Conservation (phyloP, 2,888 invertebrate species). For the Rhopalosiphum nymphaeae region DNA sequence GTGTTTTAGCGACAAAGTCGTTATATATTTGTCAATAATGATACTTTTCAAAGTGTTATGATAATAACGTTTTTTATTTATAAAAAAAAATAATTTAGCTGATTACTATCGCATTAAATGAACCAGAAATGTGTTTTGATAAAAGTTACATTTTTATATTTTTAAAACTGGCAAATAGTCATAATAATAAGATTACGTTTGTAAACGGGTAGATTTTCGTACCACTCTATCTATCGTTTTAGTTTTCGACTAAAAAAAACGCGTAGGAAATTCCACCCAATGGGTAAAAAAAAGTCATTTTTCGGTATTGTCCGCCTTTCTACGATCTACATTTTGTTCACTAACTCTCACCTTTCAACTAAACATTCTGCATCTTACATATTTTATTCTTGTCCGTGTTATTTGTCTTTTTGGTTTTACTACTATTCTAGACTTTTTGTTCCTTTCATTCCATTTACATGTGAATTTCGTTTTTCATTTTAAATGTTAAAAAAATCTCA, state of each 20-base stretch:
- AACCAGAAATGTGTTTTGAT: not conserved
- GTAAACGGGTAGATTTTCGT: not conserved
- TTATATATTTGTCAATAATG: not conserved
- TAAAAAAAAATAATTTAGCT: not conserved
- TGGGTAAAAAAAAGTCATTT: not conserved
- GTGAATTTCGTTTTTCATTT: constrained; percentile 44
- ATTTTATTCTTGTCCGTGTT: not conserved
- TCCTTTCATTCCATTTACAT: not conserved
- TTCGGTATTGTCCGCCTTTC: not conserved
- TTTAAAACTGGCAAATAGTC: not conserved
- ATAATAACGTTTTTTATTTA: not conserved
- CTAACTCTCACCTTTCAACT: constrained; percentile 11
- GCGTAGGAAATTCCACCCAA: not conserved
- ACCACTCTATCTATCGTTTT: not conserved
- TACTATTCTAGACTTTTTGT: not conserved
- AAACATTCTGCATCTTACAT: not conserved
- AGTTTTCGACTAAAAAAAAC: not conserved
- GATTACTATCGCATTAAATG: not conserved
- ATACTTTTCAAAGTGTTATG: not conserved
- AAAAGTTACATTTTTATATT: not conserved
- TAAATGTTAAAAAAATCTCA: constrained; percentile 29
- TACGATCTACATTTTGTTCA: not conserved
- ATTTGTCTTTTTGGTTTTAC: not conserved
- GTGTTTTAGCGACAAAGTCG: not conserved
- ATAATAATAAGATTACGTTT: not conserved